Evolutionary conservation across 2,888 invertebrate genomes (phyloP).

Genomic region (Rhingia campestris): DNA sequence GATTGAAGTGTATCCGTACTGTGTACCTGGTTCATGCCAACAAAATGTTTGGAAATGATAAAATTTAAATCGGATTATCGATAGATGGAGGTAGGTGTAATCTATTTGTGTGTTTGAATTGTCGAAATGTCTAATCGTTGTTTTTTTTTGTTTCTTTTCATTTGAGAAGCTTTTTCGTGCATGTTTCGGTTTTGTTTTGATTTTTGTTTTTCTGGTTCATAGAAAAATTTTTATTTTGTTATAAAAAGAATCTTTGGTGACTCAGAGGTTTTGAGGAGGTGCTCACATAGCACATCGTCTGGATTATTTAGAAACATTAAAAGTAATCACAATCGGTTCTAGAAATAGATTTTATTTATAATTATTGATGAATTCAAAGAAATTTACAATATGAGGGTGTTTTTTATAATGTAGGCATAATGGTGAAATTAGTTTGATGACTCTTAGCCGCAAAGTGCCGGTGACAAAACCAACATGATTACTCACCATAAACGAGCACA

Average conservation of each 20-base stretch:
- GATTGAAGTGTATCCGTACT: conserved; percentile 20
- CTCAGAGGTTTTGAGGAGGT: conserved; percentile 15
- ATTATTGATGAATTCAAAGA: conserved; percentile 23
- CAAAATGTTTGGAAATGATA: conserved; percentile 49
- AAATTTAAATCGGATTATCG: conserved; percentile 50
- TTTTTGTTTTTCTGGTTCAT: conserved; percentile 2
- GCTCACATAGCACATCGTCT: conserved; percentile 1
- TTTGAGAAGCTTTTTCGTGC: not conserved
- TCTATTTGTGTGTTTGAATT: not conserved
- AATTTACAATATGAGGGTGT: conserved; percentile 8
- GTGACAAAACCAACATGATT: too few species aligned
- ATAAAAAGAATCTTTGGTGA: conserved; percentile 22
- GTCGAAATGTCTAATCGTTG: not conserved
- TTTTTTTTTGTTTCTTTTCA: not conserved
- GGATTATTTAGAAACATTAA: conserved; percentile 18
- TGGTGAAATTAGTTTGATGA: too few species aligned
- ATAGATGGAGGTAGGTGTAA: conserved; percentile 67
- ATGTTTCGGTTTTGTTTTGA: conserved; percentile 3
- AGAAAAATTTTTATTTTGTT: conserved; percentile 17
- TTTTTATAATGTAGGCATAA: not conserved
- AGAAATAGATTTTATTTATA: conserved; percentile 48
- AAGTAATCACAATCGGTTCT: conserved; percentile 23
- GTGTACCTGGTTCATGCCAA: not conserved
- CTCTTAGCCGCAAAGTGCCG: too few species aligned
- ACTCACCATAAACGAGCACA: too few species aligned